Conservation (phyloP, 2,888 invertebrate genomes). For the Anoncus sp. region DNA sequence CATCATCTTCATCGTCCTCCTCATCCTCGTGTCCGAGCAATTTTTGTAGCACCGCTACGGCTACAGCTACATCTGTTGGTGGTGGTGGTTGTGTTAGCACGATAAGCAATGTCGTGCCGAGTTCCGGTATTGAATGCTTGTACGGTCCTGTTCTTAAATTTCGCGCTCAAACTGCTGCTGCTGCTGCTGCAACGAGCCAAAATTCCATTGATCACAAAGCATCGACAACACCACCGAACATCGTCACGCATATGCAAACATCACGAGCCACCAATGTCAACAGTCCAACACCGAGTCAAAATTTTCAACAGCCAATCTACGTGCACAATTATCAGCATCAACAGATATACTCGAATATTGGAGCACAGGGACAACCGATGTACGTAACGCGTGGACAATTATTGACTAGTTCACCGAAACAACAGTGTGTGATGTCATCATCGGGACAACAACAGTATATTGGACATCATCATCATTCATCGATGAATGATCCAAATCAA, state of each 20-base stretch:
- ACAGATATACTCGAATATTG: conserved; percentile 79
- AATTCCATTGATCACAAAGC: conserved; percentile 66
- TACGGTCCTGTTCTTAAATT: conserved; percentile 82
- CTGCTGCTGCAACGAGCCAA: conserved; percentile 68
- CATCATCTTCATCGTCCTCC: no score
- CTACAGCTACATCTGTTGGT: conserved; percentile 16
- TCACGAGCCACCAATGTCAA: conserved; percentile 70
- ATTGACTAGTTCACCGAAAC: conserved; percentile 67
- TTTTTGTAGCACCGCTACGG: conserved; percentile 50
- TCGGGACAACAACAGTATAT: conserved; percentile 67
- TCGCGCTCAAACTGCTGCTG: conserved; percentile 77
- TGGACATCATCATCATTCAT: conserved; percentile 52
- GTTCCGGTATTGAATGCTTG: conserved; percentile 74
- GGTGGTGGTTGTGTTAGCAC: conserved; percentile 65
- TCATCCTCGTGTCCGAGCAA: conserved; percentile 57
- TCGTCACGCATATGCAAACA: conserved; percentile 70
- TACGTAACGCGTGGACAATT: conserved; percentile 71
- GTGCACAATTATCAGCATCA: conserved; percentile 77
- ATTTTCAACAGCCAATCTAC: conserved; percentile 71
- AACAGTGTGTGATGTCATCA: conserved; percentile 65
- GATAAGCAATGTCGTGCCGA: conserved; percentile 60
- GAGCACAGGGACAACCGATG: conserved; percentile 68
- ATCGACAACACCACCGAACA: conserved; percentile 62
- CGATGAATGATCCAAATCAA: conserved; percentile 67
- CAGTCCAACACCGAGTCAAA: conserved; percentile 70